phyloP scores from a whole-genome alignment of 2,113 vertebrate genomes.

The Actinemys pallida region DNA sequence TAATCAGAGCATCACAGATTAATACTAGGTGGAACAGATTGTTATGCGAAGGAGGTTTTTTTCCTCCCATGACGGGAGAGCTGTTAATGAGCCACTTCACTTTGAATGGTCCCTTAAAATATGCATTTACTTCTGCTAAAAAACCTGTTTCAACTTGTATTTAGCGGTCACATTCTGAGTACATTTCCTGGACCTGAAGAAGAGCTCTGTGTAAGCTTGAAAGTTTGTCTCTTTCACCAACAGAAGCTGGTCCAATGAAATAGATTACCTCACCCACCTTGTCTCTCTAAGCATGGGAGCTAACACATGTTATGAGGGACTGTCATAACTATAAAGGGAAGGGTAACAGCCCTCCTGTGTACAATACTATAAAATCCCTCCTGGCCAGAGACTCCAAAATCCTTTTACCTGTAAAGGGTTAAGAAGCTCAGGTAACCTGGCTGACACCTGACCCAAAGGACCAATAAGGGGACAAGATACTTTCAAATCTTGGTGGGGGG shows the following conservation, averaged over 20 bases:
- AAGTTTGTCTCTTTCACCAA: not conserved
- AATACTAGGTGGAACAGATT: not conserved
- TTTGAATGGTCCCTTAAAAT: not conserved
- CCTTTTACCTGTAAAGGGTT: too few species aligned
- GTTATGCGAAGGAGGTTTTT: not conserved
- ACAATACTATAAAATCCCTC: too few species aligned
- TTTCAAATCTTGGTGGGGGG: too few species aligned
- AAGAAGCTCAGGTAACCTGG: too few species aligned
- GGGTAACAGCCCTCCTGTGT: too few species aligned
- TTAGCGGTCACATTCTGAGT: not conserved
- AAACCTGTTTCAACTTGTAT: not conserved
- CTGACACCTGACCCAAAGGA: too few species aligned
- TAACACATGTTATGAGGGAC: not conserved
- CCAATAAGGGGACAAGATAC: too few species aligned
- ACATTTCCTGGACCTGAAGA: not conserved
- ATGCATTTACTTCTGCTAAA: not conserved
- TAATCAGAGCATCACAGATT: not conserved
- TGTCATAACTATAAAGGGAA: too few species aligned
- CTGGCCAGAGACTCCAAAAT: too few species aligned
- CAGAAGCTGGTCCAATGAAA: not conserved
- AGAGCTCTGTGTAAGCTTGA: not conserved
- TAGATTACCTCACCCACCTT: not conserved
- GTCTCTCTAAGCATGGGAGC: not conserved
- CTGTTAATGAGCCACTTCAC: not conserved
- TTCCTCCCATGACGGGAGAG: not conserved